Conservation (phyloP, 2,888 invertebrate genomes). For the Blastobasis lacticolella region DNA sequence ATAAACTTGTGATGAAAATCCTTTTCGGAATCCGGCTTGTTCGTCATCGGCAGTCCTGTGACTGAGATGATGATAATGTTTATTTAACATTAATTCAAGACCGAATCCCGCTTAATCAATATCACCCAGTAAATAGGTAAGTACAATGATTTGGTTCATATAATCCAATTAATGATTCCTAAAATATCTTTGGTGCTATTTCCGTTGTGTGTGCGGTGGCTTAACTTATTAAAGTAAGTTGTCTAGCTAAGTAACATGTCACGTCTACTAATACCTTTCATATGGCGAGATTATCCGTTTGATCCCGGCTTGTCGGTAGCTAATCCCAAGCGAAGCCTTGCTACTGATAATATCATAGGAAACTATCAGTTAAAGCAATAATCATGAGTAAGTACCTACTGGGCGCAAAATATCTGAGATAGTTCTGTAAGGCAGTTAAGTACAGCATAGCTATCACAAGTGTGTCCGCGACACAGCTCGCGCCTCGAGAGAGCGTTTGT, state of each 20-base stretch:
- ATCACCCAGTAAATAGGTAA: neutral
- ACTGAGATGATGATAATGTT: too few species aligned
- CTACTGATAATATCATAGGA: constrained; percentile 37
- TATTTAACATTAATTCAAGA: neutral
- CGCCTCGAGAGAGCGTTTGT: too few species aligned
- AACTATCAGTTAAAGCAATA: constrained; percentile 17
- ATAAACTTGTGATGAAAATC: neutral
- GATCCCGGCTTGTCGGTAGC: constrained; percentile 38
- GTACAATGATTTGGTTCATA: neutral
- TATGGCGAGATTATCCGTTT: constrained; percentile 32
- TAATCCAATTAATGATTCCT: too few species aligned
- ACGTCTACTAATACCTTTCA: neutral
- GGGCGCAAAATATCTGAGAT: neutral
- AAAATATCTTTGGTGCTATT: neutral
- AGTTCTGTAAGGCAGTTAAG: neutral
- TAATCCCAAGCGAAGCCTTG: constrained; percentile 36
- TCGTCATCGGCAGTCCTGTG: too few species aligned
- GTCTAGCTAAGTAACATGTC: neutral
- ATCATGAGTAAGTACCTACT: constrained; percentile 8
- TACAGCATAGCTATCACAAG: neutral
- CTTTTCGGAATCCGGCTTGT: too few species aligned
- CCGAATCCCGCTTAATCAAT: neutral
- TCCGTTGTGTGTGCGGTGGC: neutral
- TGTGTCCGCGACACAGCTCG: neutral
- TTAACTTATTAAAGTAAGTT: neutral